Percentiles rank a stretch among this genome's conserved stretches.
phyloP scores from a whole-genome alignment of 2,113 vertebrate genomes.

The Aspiorhynchus laticeps region DNA sequence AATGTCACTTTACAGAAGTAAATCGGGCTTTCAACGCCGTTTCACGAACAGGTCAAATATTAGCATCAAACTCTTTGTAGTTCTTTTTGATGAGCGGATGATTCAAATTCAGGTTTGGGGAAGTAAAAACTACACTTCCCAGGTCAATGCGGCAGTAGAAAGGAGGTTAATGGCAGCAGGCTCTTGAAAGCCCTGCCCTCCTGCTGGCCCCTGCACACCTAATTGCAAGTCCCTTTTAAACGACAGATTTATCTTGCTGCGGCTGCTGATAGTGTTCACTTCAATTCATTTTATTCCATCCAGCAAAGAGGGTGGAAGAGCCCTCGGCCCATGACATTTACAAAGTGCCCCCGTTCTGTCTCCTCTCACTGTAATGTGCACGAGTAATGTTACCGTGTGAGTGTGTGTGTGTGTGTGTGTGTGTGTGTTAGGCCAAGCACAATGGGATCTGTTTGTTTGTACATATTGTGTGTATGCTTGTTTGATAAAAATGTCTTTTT shows the following conservation, averaged over 20 bases:
- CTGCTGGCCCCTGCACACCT: slow-evolving; percentile 55
- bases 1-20: neutral
- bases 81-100: neutral
- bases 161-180: slow-evolving; percentile 48
- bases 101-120: neutral
- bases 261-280: slow-evolving; percentile 62
- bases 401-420: slow-evolving; percentile 5
- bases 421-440: slow-evolving; percentile 13
- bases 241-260: slow-evolving; percentile 66
- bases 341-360: slow-evolving; percentile 65
- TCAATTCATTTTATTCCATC: slow-evolving; percentile 63
- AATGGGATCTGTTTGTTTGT: slow-evolving; percentile 41
- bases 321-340: slow-evolving; percentile 63
- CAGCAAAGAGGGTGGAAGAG: slow-evolving; percentile 47
- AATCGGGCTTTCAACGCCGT: neutral
- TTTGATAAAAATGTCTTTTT: neutral
- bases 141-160: slow-evolving; percentile 25
- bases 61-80: slow-evolving; percentile 21
- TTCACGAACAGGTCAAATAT: neutral
- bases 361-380: slow-evolving; percentile 54
- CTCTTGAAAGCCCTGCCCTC: slow-evolving; percentile 52
- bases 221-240: slow-evolving; percentile 65
- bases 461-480: neutral
- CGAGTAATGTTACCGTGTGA: slow-evolving; percentile 59
- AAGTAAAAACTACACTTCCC: slow-evolving; percentile 50